Base-by-base conservation (phyloP, 2,888 invertebrate species). In the Euspilapteryx auroguttella region DNA sequence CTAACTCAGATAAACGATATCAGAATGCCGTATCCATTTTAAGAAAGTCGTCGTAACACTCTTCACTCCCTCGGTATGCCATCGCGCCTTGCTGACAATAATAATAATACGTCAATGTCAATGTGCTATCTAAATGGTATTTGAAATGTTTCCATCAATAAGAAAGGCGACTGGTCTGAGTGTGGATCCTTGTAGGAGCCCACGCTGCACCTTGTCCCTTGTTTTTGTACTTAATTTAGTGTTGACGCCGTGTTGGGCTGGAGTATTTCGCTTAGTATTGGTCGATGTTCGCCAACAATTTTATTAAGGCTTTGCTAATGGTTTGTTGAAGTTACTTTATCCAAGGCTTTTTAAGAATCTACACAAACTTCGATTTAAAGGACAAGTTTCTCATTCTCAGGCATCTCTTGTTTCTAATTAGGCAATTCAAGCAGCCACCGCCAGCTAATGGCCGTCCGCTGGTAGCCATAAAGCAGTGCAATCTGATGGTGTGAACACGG, bases 61-160 rank as follows among this genome's bases (percentile, higher is more conserved):
- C 14, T 4, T n/a, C 6, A 4, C 21, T 10, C 13, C 13, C n/a
- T 14, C 9, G 27, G 21, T 9, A 24, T 29, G 29, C 13, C 29
- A 17, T 24, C 40, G 33, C 31, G 41, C 39, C 44, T 37, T 40
- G 41, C 42, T 39, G 44, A 54, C 56, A 51, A 66, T 55, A 51
- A 66, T 66, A 65, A 69, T 64, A 61, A 69, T 69, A 61, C 59
- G 65, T 71, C 71, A 69, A 57, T 56, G 71, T 59, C 73, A 63
- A 38, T 36, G 33, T 48, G 47, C 57, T 75, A 75, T 75, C 75
- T 73, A 69, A 75, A 75, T 56, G 66, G 58, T 53, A 55, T 66
- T 65, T 68, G 71, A 66, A 66, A 68, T 57, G 66, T 62, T 63
- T 71, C 73, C 71, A 73, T 76, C 76, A 76, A 71, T 69, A 69